These are phyloP conservation scores for Oenanthe oenanthe DNA, from an alignment of 2,113 vertebrate genomes.

Conservation along the genomic window DNA sequence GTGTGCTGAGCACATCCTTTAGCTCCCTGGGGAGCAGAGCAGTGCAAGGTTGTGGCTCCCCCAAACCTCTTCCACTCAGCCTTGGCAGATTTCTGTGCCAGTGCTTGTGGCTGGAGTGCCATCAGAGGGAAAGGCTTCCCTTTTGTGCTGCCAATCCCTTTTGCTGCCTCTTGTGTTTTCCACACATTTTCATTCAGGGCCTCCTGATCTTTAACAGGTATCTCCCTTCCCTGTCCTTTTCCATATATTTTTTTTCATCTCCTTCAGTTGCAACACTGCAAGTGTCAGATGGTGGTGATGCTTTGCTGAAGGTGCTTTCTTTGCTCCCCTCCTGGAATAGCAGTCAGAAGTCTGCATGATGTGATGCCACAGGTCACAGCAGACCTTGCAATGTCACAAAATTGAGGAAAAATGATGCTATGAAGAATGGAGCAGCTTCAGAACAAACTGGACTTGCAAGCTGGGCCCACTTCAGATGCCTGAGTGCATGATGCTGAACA, in stretches of 20 bases:
- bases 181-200: background rate
- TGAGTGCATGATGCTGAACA: background rate
- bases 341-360: background rate
- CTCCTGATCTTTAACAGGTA: background rate
- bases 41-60: background rate
- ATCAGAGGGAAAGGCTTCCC: background rate
- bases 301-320: background rate
- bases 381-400: background rate
- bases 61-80: background rate
- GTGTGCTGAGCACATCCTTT: background rate
- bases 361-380: background rate
- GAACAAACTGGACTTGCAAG: background rate
- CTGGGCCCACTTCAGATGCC: background rate
- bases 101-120: background rate
- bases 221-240: background rate
- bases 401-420: background rate
- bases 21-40: background rate
- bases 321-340: background rate
- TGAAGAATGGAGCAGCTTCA: background rate
- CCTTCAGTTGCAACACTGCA: background rate
- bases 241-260: background rate
- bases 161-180: background rate
- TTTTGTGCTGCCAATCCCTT: background rate
- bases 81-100: background rate
- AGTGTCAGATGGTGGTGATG: background rate